Base-by-base conservation (phyloP, 2,797 vertebrate species). In the Balearica regulorum region DNA sequence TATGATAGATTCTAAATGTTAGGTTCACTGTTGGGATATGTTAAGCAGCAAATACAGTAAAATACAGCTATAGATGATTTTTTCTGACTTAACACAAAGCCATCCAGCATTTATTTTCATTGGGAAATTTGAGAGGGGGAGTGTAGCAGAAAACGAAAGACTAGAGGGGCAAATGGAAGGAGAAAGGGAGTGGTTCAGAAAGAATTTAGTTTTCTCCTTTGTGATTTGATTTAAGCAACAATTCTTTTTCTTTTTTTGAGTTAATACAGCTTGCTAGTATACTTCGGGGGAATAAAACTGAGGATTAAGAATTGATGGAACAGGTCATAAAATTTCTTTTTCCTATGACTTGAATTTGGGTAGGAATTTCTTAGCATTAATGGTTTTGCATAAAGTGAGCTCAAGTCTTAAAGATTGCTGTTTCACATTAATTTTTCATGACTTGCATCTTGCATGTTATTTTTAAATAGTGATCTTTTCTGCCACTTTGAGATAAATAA, bases 1-100 rank as follows among this genome's bases (percentile, higher is more conserved):
- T 99, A 99, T 98, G 98, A 98, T 98, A 97, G 88, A 94, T 97
- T 97, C 89, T 97, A 97, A 98, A 95, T 97, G 94, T 95, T 96
- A 96, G 97, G 98, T 98, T 98, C 98, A 97, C 98, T 98, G 98
- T 98, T 98, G 98, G 98, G 97, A 97, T 97, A 95, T 97, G 97
- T 98, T 99, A 98, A 98, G 97, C 96, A 98, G 98, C 96, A 96
- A 95, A 92, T 96, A 94, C 69, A 97, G 97, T 96, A 96, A 96
- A 96, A 97, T 90, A 69, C 79, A 96, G 90, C 95, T 97, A 85
- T 55, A 93, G 77, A 88, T 97, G n/a, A 60, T 89, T 97, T 97
- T 97, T 96, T 97, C 68, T 96, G 83, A 93, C 68, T 97, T 97
- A 96, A 94, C 84, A 83, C 70, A 92, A 94, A 88, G 55, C 90